Evolutionary conservation across 1,140 invertebrate species (phyloP), one percentile per base, ranked within the genome.

Genomic region (Yoshiicerus persimilis): DNA sequence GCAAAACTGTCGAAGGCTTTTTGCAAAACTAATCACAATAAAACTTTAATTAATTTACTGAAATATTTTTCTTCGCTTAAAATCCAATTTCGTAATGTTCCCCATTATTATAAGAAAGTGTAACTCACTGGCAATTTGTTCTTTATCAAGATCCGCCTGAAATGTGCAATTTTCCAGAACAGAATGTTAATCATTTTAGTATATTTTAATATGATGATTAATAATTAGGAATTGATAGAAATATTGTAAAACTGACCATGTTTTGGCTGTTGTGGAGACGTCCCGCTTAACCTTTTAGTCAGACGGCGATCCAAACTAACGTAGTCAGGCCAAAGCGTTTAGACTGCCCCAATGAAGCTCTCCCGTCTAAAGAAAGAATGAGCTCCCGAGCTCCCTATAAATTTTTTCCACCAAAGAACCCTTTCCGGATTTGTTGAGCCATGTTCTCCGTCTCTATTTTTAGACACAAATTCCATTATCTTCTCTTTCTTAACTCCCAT

Each of bases 1-100:
- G 94, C 94, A 91, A 95, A 94, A 92, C 93, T 94, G 90, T 94
- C 94, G 91, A 95, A 94, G 39, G 94, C 94, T 89, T 94, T 93
- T 32, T 93, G 91, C 86, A 94, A 92, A 91, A 93, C 93, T 93
- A 89, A 36, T 36, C 27, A 77, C 10, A 84, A 27, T 70, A 39
- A 20, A 88, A 13, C 34, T 25, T 66, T n/a, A 70, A 70, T 27
- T 9, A 27, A 30, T 1, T 70, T 87, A 34, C 1, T 27, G 83
- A 34, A 39, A 30, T 64, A 2, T 56, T 41, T 10, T 56, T 47
- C 32, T 9, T 1, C 9, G 16, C 0, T 23, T 34, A 27, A 41
- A 66, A 86, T 66, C 64, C 20, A 77, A 87, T 30, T 32, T 0
- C 27, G 1, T 10, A 25, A 0, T 86, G 23, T 32, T 56, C 23